Percentiles rank a stretch among this genome's conserved stretches.
Conservation (phyloP, 2,113 vertebrate genomes). For the Lagopus muta region DNA sequence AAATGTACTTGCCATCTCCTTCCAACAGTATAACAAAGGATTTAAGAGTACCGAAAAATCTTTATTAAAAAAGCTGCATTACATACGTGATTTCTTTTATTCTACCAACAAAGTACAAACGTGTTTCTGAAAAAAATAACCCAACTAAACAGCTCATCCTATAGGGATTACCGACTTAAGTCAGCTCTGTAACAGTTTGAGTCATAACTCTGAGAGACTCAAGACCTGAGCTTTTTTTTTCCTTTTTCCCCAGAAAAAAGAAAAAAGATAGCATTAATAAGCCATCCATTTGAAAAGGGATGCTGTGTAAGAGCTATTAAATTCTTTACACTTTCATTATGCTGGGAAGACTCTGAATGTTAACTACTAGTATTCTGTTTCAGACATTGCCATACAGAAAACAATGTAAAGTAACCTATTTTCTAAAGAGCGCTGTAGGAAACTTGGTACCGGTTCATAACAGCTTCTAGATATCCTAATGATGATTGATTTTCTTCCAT, state of each 20-base stretch:
- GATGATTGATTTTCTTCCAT: not conserved
- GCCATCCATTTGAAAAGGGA: not conserved
- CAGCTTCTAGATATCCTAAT: not conserved
- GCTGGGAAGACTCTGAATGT: not conserved
- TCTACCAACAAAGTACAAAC: not conserved
- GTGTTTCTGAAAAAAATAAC: not conserved
- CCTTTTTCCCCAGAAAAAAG: not conserved
- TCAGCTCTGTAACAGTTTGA: not conserved
- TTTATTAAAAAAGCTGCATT: not conserved
- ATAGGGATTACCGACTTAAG: not conserved
- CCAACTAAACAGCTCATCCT: not conserved
- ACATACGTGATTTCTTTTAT: not conserved
- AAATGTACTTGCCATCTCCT: not conserved
- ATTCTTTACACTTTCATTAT: not conserved
- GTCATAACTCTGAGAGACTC: not conserved
- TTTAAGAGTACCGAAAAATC: not conserved
- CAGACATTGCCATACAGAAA: not conserved
- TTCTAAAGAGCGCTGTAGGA: not conserved
- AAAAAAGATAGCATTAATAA: not conserved
- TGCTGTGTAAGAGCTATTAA: not conserved
- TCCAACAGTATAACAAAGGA: not conserved
- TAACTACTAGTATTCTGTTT: not conserved
- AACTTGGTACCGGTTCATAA: not conserved
- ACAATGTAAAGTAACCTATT: rapidly evolving
- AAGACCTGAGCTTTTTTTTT: not conserved